These are phyloP conservation scores for Pseudococcus jackbeardsleyi DNA, from an alignment of 2,888 invertebrate species.

Conservation along the genomic window DNA sequence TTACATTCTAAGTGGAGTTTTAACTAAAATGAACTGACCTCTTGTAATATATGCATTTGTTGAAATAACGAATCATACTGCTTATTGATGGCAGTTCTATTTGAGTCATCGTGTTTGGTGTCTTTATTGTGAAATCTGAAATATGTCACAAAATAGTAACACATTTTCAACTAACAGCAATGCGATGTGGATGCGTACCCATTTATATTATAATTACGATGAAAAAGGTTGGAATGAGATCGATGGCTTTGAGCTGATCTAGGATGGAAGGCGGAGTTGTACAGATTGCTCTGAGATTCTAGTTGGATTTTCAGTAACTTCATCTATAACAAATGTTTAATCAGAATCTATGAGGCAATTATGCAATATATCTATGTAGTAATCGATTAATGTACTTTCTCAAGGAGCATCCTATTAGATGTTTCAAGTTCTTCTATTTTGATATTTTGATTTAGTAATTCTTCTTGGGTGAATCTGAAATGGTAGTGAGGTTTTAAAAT, in stretches of 20 bases:
- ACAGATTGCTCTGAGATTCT: conserved; percentile 52
- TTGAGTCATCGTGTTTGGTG: background rate
- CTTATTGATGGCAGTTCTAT: conserved; percentile 12
- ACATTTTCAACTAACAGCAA: too few relatives aligned
- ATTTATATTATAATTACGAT: conserved; percentile 22
- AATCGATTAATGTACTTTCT: conserved; percentile 8
- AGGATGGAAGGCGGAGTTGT: conserved; percentile 32
- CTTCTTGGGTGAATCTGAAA: conserved; percentile 58
- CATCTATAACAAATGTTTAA: conserved; percentile 40
- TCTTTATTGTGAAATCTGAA: conserved; percentile 25
- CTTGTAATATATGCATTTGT: conserved; percentile 28
- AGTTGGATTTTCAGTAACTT: conserved; percentile 61
- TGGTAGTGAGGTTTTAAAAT: background rate
- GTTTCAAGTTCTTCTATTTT: conserved; percentile 56
- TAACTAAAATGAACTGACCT: background rate
- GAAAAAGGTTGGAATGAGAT: conserved; percentile 37
- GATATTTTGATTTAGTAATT: conserved; percentile 6
- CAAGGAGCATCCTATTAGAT: conserved; percentile 35
- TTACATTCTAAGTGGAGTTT: background rate
- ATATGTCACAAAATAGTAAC: too few relatives aligned
- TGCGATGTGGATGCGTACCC: conserved; percentile 5
- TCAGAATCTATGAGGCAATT: background rate
- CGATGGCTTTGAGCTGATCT: conserved; percentile 36
- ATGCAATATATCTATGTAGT: background rate
- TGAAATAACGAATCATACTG: conserved; percentile 35